phyloP scores from a whole-genome alignment of 2,797 vertebrate genomes.

The Diceros bicornis region DNA sequence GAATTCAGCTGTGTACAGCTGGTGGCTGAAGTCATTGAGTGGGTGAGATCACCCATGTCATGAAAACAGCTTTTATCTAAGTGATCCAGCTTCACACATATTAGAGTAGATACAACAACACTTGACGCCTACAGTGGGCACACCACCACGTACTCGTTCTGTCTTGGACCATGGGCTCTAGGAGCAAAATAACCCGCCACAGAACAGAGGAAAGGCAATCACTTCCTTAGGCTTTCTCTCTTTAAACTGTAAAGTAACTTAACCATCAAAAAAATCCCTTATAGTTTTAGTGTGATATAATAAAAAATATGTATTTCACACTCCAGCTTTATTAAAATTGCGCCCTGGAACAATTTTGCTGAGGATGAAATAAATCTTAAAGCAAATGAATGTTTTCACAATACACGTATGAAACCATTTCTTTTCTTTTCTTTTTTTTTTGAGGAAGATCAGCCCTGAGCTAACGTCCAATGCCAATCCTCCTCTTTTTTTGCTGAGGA shows the following conservation, averaged over 20 bases:
- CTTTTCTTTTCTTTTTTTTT: not conserved
- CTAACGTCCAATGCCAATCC: no score
- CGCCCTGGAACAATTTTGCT: not conserved
- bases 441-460: no score
- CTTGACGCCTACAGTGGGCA: not conserved
- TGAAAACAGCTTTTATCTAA: not conserved
- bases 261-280: not conserved
- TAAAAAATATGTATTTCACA: not conserved
- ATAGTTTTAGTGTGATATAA: not conserved
- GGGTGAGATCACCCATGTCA: not conserved
- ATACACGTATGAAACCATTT: not conserved
- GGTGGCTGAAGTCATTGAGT: not conserved
- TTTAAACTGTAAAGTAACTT: not conserved
- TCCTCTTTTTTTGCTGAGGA: no score
- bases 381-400: not conserved
- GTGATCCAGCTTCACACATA: not conserved
- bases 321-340: not conserved
- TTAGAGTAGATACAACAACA: not conserved
- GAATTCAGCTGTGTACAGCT: not conserved
- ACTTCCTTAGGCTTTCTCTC: constrained; percentile 1
- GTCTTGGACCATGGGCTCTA: not conserved
- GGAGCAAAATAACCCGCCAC: not conserved
- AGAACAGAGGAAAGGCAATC: not conserved
- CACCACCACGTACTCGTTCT: not conserved
- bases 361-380: not conserved